Conservation (phyloP, 2,888 invertebrate genomes). For the Platynereis dumerilii region DNA sequence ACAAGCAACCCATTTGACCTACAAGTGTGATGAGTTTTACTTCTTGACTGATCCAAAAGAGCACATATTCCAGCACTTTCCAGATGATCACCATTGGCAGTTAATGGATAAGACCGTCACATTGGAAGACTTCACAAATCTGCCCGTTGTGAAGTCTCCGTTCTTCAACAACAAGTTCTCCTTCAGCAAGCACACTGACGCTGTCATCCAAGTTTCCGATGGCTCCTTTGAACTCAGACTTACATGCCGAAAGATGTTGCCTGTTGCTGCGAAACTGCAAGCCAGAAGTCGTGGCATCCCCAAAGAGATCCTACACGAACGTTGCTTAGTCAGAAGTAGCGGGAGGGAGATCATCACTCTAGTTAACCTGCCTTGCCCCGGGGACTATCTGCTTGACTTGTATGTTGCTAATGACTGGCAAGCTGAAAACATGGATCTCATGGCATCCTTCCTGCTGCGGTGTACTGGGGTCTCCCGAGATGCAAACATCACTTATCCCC, state of each 20-base stretch:
- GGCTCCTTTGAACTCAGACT: constrained; percentile 53
- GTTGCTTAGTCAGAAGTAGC: constrained; percentile 51
- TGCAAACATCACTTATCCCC: constrained; percentile 30
- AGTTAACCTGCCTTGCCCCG: constrained; percentile 62
- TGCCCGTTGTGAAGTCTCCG: constrained; percentile 65
- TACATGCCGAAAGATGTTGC: constrained; percentile 36
- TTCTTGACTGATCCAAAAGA: constrained; percentile 62
- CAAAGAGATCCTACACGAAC: constrained; percentile 46
- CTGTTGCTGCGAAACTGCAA: constrained; percentile 54
- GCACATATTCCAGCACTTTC: constrained; percentile 62
- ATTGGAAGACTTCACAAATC: constrained; percentile 63
- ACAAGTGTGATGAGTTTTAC: constrained; percentile 62
- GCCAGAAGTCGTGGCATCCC: constrained; percentile 46
- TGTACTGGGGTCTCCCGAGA: constrained; percentile 24
- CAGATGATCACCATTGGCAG: constrained; percentile 64
- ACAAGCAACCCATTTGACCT: constrained; percentile 35
- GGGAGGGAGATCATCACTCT: constrained; percentile 56
- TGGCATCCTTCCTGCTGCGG: constrained; percentile 54
- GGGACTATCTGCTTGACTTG: constrained; percentile 63
- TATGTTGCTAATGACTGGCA: constrained; percentile 58
- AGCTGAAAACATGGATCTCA: constrained; percentile 56
- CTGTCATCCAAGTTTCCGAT: constrained; percentile 51
- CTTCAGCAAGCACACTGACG: constrained; percentile 52
- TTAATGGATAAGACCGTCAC: constrained; percentile 64
- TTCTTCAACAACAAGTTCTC: constrained; percentile 62